phyloP scores from a whole-genome alignment of 2,797 vertebrate species.

The Enteromius trimaculatus region DNA sequence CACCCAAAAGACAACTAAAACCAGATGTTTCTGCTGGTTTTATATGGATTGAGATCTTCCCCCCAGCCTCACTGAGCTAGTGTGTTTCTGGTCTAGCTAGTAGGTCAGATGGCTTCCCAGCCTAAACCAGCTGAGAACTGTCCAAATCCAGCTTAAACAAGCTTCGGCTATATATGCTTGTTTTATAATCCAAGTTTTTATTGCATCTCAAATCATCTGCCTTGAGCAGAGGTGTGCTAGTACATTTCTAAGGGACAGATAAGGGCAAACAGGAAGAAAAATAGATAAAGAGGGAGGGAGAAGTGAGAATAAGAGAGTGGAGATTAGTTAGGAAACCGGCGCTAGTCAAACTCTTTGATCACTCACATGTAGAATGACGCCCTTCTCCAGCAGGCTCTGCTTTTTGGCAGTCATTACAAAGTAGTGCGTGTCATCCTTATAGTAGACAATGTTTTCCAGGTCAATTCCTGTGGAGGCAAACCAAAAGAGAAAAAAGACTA shows the following conservation, averaged over 20 bases:
- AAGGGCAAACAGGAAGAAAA: slow-evolving; percentile 6
- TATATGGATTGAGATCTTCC: not conserved
- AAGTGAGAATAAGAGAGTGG: not conserved
- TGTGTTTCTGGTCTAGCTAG: not conserved
- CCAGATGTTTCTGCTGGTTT: not conserved
- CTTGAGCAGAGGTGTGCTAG: not conserved
- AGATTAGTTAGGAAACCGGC: not conserved
- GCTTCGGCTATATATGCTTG: not conserved
- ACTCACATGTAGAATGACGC: slow-evolving; percentile 95
- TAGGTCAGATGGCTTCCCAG: not conserved
- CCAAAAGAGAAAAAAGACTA: slow-evolving; percentile 35
- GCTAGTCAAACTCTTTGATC: slow-evolving; percentile 63
- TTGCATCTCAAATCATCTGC: not conserved
- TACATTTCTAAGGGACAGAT: not conserved
- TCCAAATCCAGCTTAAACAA: not conserved
- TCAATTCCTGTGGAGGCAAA: slow-evolving; percentile 85
- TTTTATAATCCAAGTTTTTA: not conserved
- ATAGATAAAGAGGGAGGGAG: not conserved
- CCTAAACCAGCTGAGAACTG: too few species aligned
- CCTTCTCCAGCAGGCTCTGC: slow-evolving; percentile 96
- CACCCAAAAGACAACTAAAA: not conserved
- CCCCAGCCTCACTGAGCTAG: not conserved
- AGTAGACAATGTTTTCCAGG: slow-evolving; percentile 99
- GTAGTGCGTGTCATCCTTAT: slow-evolving; percentile 99
- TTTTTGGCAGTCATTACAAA: slow-evolving; percentile 99